Conservation (phyloP, 2,797 vertebrate species). For the Phataginus tetradactyla region DNA sequence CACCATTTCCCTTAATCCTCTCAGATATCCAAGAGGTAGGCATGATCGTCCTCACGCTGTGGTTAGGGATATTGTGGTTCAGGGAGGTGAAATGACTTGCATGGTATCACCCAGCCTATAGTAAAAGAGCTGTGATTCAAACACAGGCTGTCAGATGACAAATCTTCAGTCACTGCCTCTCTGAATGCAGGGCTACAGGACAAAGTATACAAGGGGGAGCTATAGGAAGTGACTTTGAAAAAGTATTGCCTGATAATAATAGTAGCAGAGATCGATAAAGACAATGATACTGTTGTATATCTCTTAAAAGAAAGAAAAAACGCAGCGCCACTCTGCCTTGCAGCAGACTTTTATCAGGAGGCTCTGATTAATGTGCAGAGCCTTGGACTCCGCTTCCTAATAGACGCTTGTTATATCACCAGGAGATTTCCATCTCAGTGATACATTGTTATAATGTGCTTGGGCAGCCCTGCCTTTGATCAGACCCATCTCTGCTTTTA, state of each 20-base stretch:
- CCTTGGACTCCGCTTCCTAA: neutral
- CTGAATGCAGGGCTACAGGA: neutral
- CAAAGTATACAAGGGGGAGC: neutral
- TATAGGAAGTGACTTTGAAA: slow-evolving; percentile 12
- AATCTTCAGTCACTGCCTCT: neutral
- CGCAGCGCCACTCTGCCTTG: neutral
- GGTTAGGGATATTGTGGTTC: neutral
- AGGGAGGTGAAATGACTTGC: neutral
- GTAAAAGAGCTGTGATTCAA: neutral
- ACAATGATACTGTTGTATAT: slow-evolving; percentile 24
- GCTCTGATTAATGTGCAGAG: slow-evolving; percentile 57
- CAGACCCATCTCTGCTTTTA: neutral
- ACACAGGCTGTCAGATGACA: neutral
- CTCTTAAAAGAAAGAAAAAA: slow-evolving; percentile 28
- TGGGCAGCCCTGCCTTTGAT: neutral
- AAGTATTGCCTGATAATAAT: neutral
- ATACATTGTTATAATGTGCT: rapidly evolving
- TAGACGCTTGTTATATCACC: neutral
- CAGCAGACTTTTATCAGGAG: slow-evolving; percentile 46
- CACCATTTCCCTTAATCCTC: neutral
- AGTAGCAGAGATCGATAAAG: slow-evolving; percentile 47
- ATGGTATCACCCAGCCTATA: neutral
- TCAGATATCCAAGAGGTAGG: neutral
- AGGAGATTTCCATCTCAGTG: slow-evolving; percentile 18
- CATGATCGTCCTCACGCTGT: neutral